Conservation (phyloP, 2,888 invertebrate genomes). For the Dryococelus australis region DNA sequence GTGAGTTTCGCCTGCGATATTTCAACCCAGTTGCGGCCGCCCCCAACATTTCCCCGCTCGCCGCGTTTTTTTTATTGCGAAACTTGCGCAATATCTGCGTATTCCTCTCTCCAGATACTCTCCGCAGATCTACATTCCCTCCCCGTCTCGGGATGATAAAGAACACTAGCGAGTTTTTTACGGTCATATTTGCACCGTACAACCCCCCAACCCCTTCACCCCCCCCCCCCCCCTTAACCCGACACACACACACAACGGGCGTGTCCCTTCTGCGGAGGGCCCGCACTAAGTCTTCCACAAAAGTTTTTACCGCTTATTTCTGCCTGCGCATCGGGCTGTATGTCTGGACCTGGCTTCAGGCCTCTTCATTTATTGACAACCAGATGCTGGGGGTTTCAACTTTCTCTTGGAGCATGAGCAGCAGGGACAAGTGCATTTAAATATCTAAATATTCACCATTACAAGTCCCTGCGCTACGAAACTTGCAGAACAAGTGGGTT, state of each 20-base stretch:
- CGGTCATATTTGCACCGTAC: not conserved
- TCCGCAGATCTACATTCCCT: not conserved
- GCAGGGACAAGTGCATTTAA: not conserved
- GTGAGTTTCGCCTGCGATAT: no score
- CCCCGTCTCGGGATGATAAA: not conserved
- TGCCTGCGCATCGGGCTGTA: not conserved
- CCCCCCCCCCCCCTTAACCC: not conserved
- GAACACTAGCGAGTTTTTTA: not conserved
- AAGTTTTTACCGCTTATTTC: not conserved
- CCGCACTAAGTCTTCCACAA: not conserved
- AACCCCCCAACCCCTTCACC: no score
- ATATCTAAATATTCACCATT: not conserved
- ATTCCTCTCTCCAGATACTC: not conserved
- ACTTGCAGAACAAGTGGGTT: not conserved
- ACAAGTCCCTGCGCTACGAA: not conserved
- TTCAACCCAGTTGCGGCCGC: no score
- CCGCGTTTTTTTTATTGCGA: no score
- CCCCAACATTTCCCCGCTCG: no score
- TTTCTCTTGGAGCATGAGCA: not conserved
- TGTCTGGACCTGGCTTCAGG: not conserved
- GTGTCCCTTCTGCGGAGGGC: no score
- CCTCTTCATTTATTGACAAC: not conserved
- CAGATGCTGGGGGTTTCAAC: not conserved
- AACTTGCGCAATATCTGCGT: conserved; percentile 16
- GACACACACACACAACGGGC: not conserved